A percentile compares a stretch with the other conserved stretches of the same genome.
Evolutionary conservation across 2,888 invertebrate genomes (phyloP).

Genomic region (Leucania comma): DNA sequence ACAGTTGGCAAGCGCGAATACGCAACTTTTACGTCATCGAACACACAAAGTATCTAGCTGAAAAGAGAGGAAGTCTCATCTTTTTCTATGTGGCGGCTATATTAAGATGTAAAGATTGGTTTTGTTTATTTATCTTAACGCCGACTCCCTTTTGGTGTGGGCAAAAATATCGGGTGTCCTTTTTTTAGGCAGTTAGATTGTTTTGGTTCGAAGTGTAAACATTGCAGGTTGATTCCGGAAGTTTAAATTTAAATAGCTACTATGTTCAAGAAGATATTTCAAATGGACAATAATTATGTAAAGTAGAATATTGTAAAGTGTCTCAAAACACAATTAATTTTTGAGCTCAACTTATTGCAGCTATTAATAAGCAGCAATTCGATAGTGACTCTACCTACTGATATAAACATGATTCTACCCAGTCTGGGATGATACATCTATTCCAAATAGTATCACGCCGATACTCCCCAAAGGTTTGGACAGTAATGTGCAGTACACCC

Average conservation of each 20-base stretch:
- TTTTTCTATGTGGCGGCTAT: conserved; percentile 7
- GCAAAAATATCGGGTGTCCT: conserved; percentile 31
- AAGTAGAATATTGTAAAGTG: background rate
- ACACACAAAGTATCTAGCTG: background rate
- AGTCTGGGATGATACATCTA: background rate
- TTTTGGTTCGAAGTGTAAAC: conserved; percentile 32
- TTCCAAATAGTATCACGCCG: background rate
- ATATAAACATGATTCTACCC: background rate
- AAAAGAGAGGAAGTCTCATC: conserved; percentile 36
- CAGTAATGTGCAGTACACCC: background rate
- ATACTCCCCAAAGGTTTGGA: background rate
- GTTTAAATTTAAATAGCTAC: background rate
- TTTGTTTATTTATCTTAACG: conserved; percentile 54
- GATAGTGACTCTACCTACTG: background rate
- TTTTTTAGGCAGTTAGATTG: conserved; percentile 16
- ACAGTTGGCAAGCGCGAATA: conserved; percentile 32
- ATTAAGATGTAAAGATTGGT: conserved; percentile 25
- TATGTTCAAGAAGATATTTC: background rate
- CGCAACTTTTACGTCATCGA: conserved; percentile 18
- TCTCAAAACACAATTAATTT: background rate
- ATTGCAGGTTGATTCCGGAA: background rate
- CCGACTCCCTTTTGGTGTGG: conserved; percentile 10
- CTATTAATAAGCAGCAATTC: background rate
- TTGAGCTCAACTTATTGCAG: background rate
- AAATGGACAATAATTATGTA: too few species aligned